Conservation (phyloP, 2,113 vertebrate species). For the Protobothrops flavoviridis region DNA sequence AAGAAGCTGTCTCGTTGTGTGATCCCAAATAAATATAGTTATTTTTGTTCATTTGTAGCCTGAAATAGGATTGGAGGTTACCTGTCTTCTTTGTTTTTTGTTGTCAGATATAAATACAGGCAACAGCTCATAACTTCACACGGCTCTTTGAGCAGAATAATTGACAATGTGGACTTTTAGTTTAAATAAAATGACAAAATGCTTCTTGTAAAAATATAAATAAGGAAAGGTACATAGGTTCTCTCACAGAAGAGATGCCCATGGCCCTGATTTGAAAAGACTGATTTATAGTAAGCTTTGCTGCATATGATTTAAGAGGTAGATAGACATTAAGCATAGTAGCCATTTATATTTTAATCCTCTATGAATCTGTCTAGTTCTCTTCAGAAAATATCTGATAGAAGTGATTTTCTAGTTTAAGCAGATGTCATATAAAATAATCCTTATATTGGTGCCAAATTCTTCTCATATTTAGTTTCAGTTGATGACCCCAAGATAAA, state of each 20-base stretch:
- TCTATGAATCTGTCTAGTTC: neutral
- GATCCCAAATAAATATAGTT: neutral
- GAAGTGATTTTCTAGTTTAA: neutral
- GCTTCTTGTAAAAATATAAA: neutral
- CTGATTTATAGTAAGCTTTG: neutral
- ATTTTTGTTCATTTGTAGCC: neutral
- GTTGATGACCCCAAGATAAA: neutral
- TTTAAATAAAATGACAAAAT: neutral
- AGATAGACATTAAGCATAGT: neutral
- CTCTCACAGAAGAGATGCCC: neutral
- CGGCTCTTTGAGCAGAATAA: neutral
- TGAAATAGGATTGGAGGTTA: neutral
- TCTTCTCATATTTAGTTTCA: neutral
- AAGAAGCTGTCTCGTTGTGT: neutral
- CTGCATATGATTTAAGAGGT: neutral
- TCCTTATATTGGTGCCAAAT: neutral
- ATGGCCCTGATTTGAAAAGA: neutral
- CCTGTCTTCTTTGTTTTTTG: neutral
- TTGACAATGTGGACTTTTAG: neutral
- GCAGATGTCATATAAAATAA: neutral
- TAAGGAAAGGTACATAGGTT: neutral
- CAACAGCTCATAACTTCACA: neutral
- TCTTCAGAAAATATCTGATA: neutral
- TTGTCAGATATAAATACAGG: neutral
- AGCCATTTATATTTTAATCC: neutral